phyloP scores from a whole-genome alignment of 2,888 invertebrate genomes.

The Dendrolimus pini region DNA sequence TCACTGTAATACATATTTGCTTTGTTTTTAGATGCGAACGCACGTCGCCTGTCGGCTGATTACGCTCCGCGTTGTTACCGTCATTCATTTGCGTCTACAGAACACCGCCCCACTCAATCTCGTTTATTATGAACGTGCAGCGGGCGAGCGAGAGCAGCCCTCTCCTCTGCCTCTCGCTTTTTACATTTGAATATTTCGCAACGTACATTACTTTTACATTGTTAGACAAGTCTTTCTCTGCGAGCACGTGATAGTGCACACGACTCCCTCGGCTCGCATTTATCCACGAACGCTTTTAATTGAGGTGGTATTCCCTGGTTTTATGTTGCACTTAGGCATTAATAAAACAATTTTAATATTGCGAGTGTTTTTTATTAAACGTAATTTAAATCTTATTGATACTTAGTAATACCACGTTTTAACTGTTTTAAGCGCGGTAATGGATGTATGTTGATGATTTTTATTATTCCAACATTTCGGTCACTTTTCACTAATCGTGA shows the following conservation, averaged over 20 bases:
- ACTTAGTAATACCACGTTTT: no score
- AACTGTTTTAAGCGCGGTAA: no score
- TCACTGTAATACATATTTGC: slow-evolving; percentile 37
- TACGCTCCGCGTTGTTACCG: slow-evolving; percentile 57
- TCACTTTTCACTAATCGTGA: no score
- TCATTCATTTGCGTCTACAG: slow-evolving; percentile 66
- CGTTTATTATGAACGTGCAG: slow-evolving; percentile 69
- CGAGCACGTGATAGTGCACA: slow-evolving; percentile 28
- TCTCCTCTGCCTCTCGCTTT: slow-evolving; percentile 38
- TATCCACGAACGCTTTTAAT: slow-evolving; percentile 21
- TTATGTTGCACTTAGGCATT: no score
- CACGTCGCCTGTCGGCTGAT: slow-evolving; percentile 62
- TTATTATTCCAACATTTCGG: no score
- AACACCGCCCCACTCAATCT: slow-evolving; percentile 66
- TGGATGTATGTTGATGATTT: no score
- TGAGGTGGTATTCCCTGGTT: slow-evolving; percentile 20
- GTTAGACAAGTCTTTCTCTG: slow-evolving; percentile 37
- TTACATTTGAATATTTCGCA: slow-evolving; percentile 59
- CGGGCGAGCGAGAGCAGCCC: slow-evolving; percentile 32
- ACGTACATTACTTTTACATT: slow-evolving; percentile 49
- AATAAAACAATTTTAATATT: no score
- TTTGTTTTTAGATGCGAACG: slow-evolving; percentile 58
- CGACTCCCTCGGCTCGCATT: slow-evolving; percentile 19
- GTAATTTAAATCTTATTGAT: no score
- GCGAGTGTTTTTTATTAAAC: no score